Evolutionary conservation across 2,888 invertebrate genomes (phyloP).

Genomic region (Coelopa pilipes): DNA sequence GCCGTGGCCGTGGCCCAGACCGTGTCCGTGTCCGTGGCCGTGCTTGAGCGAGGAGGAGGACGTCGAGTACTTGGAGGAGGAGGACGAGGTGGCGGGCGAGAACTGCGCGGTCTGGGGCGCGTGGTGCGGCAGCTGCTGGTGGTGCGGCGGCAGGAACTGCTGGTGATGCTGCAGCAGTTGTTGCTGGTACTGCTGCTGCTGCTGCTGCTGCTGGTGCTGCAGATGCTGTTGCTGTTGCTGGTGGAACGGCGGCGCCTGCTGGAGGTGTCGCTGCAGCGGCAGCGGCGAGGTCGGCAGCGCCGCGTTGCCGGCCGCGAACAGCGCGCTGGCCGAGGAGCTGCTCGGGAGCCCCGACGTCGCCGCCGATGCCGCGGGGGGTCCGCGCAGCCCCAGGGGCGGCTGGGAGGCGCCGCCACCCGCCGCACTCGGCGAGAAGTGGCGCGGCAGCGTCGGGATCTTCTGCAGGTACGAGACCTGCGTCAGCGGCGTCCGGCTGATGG

Average conservation of each 20-base stretch:
- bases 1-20: slow-evolving; percentile 45
- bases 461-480: slow-evolving; percentile 65
- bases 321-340: slow-evolving; percentile 62
- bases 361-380: slow-evolving; percentile 36
- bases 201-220: slow-evolving; percentile 51
- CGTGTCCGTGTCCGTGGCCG: slow-evolving; percentile 33
- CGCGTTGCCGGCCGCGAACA: slow-evolving; percentile 57
- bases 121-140: slow-evolving; percentile 50
- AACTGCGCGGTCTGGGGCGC: slow-evolving; percentile 50
- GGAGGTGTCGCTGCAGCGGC: slow-evolving; percentile 62
- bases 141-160: slow-evolving; percentile 57
- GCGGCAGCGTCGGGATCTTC: slow-evolving; percentile 64
- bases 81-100: slow-evolving; percentile 57
- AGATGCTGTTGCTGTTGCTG: slow-evolving; percentile 47
- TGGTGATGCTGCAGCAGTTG: slow-evolving; percentile 41
- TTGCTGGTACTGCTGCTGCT: slow-evolving; percentile 50
- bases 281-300: slow-evolving; percentile 63
- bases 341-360: slow-evolving; percentile 53
- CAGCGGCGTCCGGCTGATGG: slow-evolving; percentile 64
- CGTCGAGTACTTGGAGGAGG: slow-evolving; percentile 59
- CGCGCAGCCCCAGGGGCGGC: slow-evolving; percentile 39
- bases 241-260: slow-evolving; percentile 40
- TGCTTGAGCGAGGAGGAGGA: slow-evolving; percentile 50
- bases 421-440: slow-evolving; percentile 61
- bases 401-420: slow-evolving; percentile 39